A percentile compares a stretch with the other conserved stretches of the same genome.
phyloP scores from a whole-genome alignment of 2,797 vertebrate species.

The Chrysocyon brachyurus region DNA sequence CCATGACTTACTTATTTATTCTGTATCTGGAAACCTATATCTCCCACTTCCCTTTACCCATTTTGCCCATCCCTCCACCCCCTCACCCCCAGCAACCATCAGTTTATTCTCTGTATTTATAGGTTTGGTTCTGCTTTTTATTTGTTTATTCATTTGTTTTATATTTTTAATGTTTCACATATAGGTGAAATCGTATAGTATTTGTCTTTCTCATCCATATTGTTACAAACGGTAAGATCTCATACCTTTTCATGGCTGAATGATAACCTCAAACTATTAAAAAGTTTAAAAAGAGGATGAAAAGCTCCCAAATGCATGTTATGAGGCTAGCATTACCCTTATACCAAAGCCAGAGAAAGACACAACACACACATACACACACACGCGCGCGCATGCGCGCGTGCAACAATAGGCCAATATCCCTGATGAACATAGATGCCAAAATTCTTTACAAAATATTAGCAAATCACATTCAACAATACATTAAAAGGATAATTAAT shows the following conservation, averaged over 20 bases:
- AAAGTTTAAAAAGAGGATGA: background rate
- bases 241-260: background rate
- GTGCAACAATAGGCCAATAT: background rate
- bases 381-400: too few species aligned
- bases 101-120: background rate
- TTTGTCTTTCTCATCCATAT: background rate
- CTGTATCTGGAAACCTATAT: background rate
- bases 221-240: background rate
- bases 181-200: background rate
- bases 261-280: background rate
- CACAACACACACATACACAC: rapidly evolving
- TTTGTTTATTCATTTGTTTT: background rate
- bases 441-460: background rate
- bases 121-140: background rate
- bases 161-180: background rate
- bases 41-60: background rate
- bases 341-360: background rate
- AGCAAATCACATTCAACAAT: background rate
- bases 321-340: background rate
- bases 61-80: background rate
- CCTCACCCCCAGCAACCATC: background rate
- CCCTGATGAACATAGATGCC: background rate
- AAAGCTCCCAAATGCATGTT: background rate
- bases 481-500: background rate
- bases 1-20: background rate